phyloP scores from a whole-genome alignment of 2,888 invertebrate species.

The Eupelmus urozonus region DNA sequence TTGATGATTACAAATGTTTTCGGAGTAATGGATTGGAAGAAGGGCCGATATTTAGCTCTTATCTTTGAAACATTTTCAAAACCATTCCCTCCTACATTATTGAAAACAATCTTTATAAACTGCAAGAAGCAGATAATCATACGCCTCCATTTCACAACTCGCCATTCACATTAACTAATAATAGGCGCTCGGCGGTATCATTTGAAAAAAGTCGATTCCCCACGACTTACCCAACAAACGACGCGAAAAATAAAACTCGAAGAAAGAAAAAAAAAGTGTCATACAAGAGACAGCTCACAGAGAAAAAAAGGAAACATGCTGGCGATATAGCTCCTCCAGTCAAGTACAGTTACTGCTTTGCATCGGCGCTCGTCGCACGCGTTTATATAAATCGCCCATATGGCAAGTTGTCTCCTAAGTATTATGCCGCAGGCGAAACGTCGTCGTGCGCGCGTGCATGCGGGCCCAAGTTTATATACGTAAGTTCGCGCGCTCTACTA shows the following conservation, averaged over 20 bases:
- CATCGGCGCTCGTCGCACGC: constrained; percentile 5
- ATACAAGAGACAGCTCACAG: constrained; percentile 11
- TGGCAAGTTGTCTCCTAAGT: constrained; percentile 72
- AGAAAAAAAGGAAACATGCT: constrained; percentile 59
- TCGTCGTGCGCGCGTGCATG: constrained; percentile 72
- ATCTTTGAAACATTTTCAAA: too few species aligned
- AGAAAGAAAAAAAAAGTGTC: constrained; percentile 52
- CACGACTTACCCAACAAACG: not conserved
- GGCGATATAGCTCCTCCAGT: constrained; percentile 42
- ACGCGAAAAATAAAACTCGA: constrained; percentile 4
- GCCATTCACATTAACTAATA: too few species aligned
- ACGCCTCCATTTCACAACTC: too few species aligned
- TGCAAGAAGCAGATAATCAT: too few species aligned
- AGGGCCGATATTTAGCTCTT: too few species aligned
- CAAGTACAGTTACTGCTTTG: constrained; percentile 51
- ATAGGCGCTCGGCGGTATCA: not conserved
- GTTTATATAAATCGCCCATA: constrained; percentile 74
- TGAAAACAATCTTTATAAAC: too few species aligned
- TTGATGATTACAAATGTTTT: too few species aligned
- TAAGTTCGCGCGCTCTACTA: constrained; percentile 65
- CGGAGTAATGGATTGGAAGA: too few species aligned
- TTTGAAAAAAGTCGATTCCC: too few species aligned
- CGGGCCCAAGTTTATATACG: constrained; percentile 66
- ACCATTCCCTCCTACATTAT: too few species aligned
- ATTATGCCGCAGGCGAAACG: constrained; percentile 65